Percentiles rank a stretch among this genome's conserved stretches.
phyloP scores from a whole-genome alignment of 2,113 vertebrate genomes.

The Sorex araneus region DNA sequence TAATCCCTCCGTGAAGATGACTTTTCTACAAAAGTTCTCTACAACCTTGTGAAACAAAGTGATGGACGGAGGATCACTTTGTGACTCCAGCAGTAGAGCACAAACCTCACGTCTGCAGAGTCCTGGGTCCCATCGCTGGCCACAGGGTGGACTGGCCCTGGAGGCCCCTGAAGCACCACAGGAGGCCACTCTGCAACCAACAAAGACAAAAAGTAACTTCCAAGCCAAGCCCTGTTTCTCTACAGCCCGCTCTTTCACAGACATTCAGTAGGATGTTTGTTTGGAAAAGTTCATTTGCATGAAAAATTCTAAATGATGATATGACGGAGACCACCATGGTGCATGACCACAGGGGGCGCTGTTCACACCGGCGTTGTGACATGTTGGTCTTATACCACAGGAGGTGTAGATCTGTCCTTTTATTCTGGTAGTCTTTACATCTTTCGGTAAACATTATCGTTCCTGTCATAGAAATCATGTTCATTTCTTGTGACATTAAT shows the following conservation, averaged over 20 bases:
- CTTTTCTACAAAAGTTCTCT: background rate
- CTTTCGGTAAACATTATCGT: background rate
- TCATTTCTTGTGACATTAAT: conserved; percentile 16
- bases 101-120: too few relatives aligned
- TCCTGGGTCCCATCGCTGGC: too few relatives aligned
- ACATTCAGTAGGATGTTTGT: background rate
- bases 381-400: background rate
- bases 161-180: too few relatives aligned
- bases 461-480: background rate
- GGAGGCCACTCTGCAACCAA: too few relatives aligned
- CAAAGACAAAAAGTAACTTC: too few relatives aligned
- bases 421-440: conserved; percentile 10
- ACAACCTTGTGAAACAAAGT: background rate
- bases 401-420: background rate
- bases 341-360: background rate
- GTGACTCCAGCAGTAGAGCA: too few relatives aligned
- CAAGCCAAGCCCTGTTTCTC: background rate
- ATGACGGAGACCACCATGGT: background rate
- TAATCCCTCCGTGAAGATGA: conserved; percentile 24
- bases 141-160: too few relatives aligned
- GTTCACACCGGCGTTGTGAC: background rate
- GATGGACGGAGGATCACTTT: too few relatives aligned
- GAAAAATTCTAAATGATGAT: background rate
- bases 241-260: background rate
- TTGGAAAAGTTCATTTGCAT: background rate